Conservation (phyloP, 1,140 invertebrate genomes). For the Elymnias hypermnestra region DNA sequence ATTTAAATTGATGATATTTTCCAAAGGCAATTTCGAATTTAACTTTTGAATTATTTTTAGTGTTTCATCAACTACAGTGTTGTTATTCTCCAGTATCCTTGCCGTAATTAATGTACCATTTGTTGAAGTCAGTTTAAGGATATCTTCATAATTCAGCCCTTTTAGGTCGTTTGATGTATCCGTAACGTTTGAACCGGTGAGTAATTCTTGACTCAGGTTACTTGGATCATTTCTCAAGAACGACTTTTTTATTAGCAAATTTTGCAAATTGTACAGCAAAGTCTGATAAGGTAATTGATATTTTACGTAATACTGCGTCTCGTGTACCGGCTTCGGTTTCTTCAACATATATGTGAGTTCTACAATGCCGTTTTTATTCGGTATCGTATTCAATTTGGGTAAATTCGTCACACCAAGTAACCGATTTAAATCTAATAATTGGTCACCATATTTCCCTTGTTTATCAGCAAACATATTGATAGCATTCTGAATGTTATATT, state of each 20-base stretch:
- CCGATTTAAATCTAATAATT: conserved; percentile 24
- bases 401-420: conserved; percentile 18
- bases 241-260: conserved; percentile 25
- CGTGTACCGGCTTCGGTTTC: conserved; percentile 20
- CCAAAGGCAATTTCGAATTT: conserved; percentile 24
- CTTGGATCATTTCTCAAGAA: conserved; percentile 27
- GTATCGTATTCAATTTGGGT: conserved; percentile 26
- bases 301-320: conserved; percentile 43
- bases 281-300: conserved; percentile 44
- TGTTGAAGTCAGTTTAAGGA: conserved; percentile 29
- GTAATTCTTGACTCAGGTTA: conserved; percentile 32
- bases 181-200: conserved; percentile 27
- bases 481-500: conserved; percentile 1
- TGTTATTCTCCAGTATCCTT: conserved; percentile 27
- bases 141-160: conserved; percentile 27
- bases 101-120: conserved; percentile 39
- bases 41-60: conserved; percentile 28
- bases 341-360: conserved; percentile 36
- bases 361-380: conserved; percentile 25
- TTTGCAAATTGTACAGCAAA: conserved; percentile 33
- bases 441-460: conserved; percentile 9
- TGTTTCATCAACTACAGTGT: conserved; percentile 22
- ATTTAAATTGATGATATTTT: conserved; percentile 1
- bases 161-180: conserved; percentile 33
- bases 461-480: conserved; percentile 4